Conservation (phyloP, 2,888 invertebrate genomes). For the Altica lythri region DNA sequence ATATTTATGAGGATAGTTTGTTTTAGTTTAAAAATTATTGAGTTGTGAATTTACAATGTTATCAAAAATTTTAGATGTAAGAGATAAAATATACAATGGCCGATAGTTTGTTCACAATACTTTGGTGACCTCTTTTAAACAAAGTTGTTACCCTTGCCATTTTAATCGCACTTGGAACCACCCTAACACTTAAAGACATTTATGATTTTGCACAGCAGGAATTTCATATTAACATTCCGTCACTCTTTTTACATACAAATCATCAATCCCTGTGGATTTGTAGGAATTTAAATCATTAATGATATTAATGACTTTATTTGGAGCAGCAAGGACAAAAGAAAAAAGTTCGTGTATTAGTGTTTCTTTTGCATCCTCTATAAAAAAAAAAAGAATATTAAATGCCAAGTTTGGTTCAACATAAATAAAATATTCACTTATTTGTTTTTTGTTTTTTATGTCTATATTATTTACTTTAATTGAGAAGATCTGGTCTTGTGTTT, state of each 20-base stretch:
- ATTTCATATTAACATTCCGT: not conserved
- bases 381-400: not conserved
- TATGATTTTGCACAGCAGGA: not conserved
- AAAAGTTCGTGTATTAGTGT: not conserved
- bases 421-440: not conserved
- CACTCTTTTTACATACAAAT: not conserved
- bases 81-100: not conserved
- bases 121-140: too few species aligned
- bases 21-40: not conserved
- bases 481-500: too few species aligned
- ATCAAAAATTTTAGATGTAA: not conserved
- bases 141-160: not conserved
- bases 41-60: not conserved
- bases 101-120: too few species aligned
- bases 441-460: too few species aligned
- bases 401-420: not conserved
- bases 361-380: not conserved
- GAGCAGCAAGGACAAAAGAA: not conserved
- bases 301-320: not conserved
- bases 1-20: not conserved
- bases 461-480: too few species aligned
- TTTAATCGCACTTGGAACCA: not conserved
- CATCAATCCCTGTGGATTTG: not conserved
- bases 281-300: not conserved
- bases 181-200: not conserved